These are phyloP conservation scores for Amphiura filiformis DNA, from an alignment of 35 echinoderm and acorn worm genomes.

Conservation along the genomic window DNA sequence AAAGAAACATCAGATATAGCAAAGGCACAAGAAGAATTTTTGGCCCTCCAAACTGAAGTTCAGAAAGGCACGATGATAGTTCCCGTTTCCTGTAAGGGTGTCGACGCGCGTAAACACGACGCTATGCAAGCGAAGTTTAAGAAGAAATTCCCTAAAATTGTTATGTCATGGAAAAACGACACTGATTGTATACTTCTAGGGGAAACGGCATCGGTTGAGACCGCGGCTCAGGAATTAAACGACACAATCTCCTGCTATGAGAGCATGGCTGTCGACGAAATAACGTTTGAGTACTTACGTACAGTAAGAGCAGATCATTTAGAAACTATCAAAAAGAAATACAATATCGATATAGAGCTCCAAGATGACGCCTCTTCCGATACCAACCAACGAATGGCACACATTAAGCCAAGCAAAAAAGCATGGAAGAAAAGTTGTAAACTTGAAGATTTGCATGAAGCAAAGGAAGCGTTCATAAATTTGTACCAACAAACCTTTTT, in stretches of 20 bases:
- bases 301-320: not conserved
- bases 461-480: not conserved
- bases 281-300: not conserved
- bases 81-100: too few relatives aligned
- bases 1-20: not conserved
- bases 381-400: not conserved
- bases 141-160: not conserved
- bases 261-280: not conserved
- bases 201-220: not conserved
- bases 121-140: not conserved
- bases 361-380: not conserved
- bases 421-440: not conserved
- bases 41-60: too few relatives aligned
- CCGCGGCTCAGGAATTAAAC: not conserved
- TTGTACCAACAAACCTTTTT: not conserved
- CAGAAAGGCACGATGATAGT: too few relatives aligned
- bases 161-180: not conserved
- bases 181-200: not conserved
- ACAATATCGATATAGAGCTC: not conserved
- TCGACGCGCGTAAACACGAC: too few relatives aligned
- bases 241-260: not conserved
- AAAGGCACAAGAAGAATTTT: not conserved
- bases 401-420: not conserved
- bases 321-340: not conserved
- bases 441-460: not conserved